A percentile compares a stretch with the other conserved stretches of the same genome.
These are phyloP conservation scores for Drosophila simulans DNA, from an alignment of 1,140 invertebrate species.

Conservation along the genomic window DNA sequence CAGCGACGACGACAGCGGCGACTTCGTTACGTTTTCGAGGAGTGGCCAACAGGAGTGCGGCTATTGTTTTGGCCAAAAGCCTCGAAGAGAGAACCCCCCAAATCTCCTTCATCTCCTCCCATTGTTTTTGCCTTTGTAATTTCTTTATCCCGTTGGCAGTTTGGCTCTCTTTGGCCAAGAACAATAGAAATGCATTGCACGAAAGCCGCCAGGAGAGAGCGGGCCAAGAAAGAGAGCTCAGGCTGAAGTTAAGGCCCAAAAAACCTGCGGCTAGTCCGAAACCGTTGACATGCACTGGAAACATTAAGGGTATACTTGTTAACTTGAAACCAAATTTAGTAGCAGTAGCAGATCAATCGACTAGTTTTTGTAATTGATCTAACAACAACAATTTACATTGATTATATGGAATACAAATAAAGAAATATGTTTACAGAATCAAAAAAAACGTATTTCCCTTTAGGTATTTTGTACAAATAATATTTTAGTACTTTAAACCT, in stretches of 20 bases:
- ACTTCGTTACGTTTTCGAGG: conserved; percentile 76
- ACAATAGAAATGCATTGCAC: conserved; percentile 79
- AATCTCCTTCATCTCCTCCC: neutral
- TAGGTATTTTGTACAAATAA: no score
- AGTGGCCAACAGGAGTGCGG: conserved; percentile 75
- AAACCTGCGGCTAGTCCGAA: conserved; percentile 59
- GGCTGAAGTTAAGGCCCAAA: conserved; percentile 13
- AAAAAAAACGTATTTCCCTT: no score
- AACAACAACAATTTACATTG: no score
- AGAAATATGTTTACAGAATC: neutral
- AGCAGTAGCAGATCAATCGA: no score
- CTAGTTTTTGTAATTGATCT: no score
- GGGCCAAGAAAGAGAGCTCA: conserved; percentile 31
- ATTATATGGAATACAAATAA: no score
- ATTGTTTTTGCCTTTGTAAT: conserved; percentile 55
- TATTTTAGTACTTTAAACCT: no score
- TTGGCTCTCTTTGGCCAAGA: conserved; percentile 53
- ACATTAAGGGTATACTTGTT: neutral
- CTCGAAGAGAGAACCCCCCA: neutral
- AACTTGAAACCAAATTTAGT: neutral
- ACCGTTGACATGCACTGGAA: conserved; percentile 25
- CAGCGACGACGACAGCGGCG: conserved; percentile 37
- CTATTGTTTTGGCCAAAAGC: conserved; percentile 45
- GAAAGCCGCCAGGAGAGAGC: conserved; percentile 55
- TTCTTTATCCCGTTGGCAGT: conserved; percentile 59